Evolutionary conservation across 2,888 invertebrate genomes (phyloP).

Genomic region (Caenorhabditis sp.): DNA sequence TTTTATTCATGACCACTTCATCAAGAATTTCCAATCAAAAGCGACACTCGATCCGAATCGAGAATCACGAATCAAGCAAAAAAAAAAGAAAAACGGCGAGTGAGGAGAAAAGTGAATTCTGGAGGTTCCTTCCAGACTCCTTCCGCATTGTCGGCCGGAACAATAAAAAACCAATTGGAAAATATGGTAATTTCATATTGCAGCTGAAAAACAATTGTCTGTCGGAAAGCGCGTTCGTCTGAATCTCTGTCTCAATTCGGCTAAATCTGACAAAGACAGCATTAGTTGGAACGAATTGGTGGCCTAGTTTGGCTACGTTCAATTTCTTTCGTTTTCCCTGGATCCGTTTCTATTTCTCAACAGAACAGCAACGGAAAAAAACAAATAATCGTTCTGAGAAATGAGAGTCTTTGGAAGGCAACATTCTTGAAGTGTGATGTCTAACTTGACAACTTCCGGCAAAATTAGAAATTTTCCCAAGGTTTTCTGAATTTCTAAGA

Average conservation of each 20-base stretch:
- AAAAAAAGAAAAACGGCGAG: slow-evolving; percentile 2
- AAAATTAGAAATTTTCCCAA: too few relatives aligned
- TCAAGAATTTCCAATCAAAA: slow-evolving; percentile 56
- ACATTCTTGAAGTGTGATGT: too few relatives aligned
- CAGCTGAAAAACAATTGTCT: slow-evolving; percentile 31
- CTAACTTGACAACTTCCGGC: too few relatives aligned
- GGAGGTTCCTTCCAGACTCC: slow-evolving; percentile 11
- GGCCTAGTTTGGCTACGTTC: too few relatives aligned
- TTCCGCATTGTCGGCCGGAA: slow-evolving; percentile 6
- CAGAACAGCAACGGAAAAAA: not conserved
- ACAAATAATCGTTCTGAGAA: not conserved
- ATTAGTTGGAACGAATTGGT: not conserved
- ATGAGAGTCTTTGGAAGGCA: too few relatives aligned
- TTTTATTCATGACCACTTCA: slow-evolving; percentile 62
- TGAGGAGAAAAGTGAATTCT: slow-evolving; percentile 33
- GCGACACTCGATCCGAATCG: slow-evolving; percentile 23
- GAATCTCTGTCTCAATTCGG: not conserved
- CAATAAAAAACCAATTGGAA: slow-evolving; percentile 45
- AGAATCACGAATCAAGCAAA: slow-evolving; percentile 19
- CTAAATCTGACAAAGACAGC: slow-evolving; percentile 25
- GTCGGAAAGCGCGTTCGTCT: not conserved
- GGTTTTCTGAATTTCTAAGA: too few relatives aligned
- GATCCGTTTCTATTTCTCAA: too few relatives aligned
- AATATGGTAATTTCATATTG: slow-evolving; percentile 47
- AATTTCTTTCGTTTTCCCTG: too few relatives aligned